Percentiles rank a stretch among this genome's conserved stretches.
Conservation (phyloP, 1,140 invertebrate genomes). For the Saccostrea cuccullata region DNA sequence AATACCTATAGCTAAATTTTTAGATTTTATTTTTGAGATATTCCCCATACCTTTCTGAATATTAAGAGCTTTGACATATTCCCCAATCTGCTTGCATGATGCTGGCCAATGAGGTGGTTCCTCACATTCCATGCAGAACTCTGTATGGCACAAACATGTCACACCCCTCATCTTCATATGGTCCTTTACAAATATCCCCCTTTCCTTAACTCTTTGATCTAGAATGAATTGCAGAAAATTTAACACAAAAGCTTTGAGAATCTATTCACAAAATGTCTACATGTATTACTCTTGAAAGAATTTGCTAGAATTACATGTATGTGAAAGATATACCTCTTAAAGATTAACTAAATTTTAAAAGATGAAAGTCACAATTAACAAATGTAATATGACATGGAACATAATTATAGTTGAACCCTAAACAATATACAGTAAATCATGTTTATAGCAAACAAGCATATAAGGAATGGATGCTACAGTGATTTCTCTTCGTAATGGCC, state of each 20-base stretch:
- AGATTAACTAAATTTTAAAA: too few species aligned
- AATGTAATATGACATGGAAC: too few species aligned
- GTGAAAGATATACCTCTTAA: too few species aligned
- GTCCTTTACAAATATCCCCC: not conserved
- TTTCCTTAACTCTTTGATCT: not conserved
- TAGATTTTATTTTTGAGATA: not conserved
- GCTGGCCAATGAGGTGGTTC: conserved; percentile 1
- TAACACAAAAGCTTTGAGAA: not conserved
- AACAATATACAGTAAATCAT: too few species aligned
- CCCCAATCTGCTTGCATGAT: not conserved
- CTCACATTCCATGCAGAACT: conserved; percentile 10
- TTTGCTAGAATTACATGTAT: too few species aligned
- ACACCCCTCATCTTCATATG: not conserved
- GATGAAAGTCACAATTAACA: too few species aligned
- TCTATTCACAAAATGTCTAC: too few species aligned
- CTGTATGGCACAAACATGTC: not conserved
- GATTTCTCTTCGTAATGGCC: too few species aligned
- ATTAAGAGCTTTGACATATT: not conserved
- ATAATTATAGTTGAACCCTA: too few species aligned
- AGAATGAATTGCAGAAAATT: not conserved
- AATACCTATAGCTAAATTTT: not conserved
- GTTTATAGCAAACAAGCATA: too few species aligned
- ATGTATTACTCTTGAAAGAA: too few species aligned
- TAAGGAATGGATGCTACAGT: too few species aligned
- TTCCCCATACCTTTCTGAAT: not conserved